phyloP scores from a whole-genome alignment of 2,888 invertebrate species.

The Cheilosia soror region DNA sequence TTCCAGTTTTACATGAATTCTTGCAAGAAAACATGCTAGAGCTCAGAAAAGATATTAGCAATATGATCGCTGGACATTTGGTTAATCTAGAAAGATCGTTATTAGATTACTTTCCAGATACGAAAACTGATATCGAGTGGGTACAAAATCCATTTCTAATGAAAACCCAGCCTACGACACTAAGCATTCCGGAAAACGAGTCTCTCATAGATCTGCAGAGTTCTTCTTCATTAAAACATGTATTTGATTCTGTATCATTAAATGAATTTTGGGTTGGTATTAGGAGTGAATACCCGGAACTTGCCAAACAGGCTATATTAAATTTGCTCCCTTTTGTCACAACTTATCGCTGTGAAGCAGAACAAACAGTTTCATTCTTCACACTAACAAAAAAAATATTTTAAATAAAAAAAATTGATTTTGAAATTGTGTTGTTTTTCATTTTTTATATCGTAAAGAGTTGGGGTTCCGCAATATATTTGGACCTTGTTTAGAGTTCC shows the following conservation, averaged over 20 bases:
- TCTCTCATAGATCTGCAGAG: neutral
- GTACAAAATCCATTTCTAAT: conserved; percentile 13
- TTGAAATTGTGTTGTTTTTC: too few species aligned
- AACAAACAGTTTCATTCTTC: too few species aligned
- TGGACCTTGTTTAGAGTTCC: too few species aligned
- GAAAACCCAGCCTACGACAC: conserved; percentile 14
- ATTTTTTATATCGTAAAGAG: too few species aligned
- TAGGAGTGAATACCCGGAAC: too few species aligned
- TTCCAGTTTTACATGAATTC: neutral
- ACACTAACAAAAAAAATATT: too few species aligned
- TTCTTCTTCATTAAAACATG: conserved; percentile 4
- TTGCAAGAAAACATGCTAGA: neutral
- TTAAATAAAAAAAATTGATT: too few species aligned
- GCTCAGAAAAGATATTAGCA: too few species aligned
- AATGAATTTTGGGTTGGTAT: neutral
- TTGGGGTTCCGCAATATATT: too few species aligned
- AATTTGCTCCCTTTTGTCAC: too few species aligned
- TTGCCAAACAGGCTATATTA: too few species aligned
- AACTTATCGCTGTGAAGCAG: too few species aligned
- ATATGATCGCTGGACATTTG: neutral
- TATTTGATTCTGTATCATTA: conserved; percentile 9
- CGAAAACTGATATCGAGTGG: conserved; percentile 10
- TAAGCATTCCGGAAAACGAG: neutral
- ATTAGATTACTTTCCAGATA: neutral
- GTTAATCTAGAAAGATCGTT: conserved; percentile 6